Base-by-base conservation (phyloP, 2,888 invertebrate species). In the Uloborus plumipes region DNA sequence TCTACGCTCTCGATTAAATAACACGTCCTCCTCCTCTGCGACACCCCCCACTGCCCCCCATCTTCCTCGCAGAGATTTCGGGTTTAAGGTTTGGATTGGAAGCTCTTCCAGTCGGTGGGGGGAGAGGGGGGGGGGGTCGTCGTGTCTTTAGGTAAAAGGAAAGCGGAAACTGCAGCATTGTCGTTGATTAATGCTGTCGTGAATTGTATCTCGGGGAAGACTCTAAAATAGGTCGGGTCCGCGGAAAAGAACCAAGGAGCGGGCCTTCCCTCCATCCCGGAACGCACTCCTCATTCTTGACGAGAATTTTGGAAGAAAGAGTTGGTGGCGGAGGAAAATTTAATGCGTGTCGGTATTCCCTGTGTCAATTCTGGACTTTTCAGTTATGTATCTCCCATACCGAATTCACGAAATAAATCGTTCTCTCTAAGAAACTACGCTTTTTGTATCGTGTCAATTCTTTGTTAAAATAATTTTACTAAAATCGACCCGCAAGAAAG, bases 1-100 rank as follows among this genome's bases (percentile, higher is more conserved):
- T 80, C 80, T 71, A 53, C n/a, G 39, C 61, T 26, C 80, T 80
- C 80, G 80, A 80, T 80, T 80, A 80, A 80, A 80, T 80, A 80
- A 80, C 80, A 58, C 64, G 73, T 74, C 74, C 70, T 22, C 22
- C 67, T 50, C 55, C 20, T 50, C 61, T 39, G 53, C 53, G 16
- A 31, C 58, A 15, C 15, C 49, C 39, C 61, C 66, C 16, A 59
- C 51, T 20, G 22, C n/a, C 16, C 51, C 51, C 18, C 26, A 4
- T 26, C 66, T 13, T 51, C 51, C n/a, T 66, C 51, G 20, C 66
- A 62, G 69, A 73, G 72, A 79, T 66, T 67, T 71, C 58, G 77
- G 73, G 66, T 79, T 79, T 79, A 79, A 73, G 73, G 79, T 73
- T 59, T 53, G 59, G 76, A 69, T 76, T 76, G 76, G 76, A 67